Conservation (phyloP, 2,797 vertebrate species). For the Masticophis lateralis region DNA sequence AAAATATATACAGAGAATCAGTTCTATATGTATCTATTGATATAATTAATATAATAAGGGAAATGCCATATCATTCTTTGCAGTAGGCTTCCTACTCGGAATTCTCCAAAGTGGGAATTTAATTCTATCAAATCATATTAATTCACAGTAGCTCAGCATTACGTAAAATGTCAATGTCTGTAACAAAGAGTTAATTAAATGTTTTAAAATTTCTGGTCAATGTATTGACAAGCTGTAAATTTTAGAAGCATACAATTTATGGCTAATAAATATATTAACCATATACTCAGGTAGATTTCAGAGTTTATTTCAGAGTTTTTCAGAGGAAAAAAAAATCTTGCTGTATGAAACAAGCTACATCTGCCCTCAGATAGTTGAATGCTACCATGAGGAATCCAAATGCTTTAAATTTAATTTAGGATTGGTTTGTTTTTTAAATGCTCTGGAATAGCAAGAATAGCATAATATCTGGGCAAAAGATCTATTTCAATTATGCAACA, state of each 20-base stretch:
- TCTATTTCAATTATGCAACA: not conserved
- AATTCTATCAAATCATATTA: conserved; percentile 13
- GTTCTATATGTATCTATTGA: not conserved
- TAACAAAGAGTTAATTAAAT: conserved; percentile 27
- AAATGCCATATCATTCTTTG: not conserved
- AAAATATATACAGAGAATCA: not conserved
- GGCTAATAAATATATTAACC: not conserved
- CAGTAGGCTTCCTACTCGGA: conserved; percentile 13
- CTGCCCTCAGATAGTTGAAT: not conserved
- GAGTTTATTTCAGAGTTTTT: too few species aligned
- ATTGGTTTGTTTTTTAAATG: not conserved
- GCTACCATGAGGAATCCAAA: not conserved
- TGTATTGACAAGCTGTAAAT: conserved; percentile 35
- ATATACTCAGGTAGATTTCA: conserved; percentile 2
- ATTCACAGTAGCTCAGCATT: conserved; percentile 32
- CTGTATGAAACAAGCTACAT: conserved; percentile 8
- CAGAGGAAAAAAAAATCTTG: not conserved
- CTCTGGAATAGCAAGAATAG: not conserved
- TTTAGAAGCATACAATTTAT: not conserved
- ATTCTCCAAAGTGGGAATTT: conserved; percentile 18
- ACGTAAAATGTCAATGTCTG: conserved; percentile 42
- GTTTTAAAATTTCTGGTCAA: conserved; percentile 34
- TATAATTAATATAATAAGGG: not conserved
- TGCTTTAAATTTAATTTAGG: not conserved
- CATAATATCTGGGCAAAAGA: not conserved